Evolutionary conservation across 2,113 vertebrate genomes (phyloP).

Genomic region (Mugil cephalus): DNA sequence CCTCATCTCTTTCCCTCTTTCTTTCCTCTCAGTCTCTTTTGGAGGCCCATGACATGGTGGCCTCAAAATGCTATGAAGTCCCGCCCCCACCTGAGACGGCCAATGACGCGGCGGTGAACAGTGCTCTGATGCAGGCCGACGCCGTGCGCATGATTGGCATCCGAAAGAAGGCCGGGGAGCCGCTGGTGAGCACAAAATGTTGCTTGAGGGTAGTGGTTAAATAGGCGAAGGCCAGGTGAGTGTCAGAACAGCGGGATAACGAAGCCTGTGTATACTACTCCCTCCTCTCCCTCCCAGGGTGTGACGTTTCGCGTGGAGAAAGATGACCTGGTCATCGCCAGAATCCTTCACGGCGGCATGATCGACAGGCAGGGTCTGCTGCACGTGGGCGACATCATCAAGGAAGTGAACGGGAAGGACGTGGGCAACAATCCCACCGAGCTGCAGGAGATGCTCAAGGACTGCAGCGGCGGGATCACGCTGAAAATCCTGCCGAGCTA

Average conservation of each 20-base stretch:
- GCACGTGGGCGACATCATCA: constrained; percentile 97
- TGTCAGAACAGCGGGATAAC: not conserved
- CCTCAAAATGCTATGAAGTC: constrained; percentile 95
- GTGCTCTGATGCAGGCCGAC: constrained; percentile 92
- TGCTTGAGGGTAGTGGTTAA: not conserved
- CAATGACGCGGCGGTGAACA: constrained; percentile 86
- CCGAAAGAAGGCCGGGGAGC: constrained; percentile 96
- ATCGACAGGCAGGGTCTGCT: constrained; percentile 97
- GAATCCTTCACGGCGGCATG: constrained; percentile 97
- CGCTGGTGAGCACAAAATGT: constrained; percentile 86
- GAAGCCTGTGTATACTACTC: not conserved
- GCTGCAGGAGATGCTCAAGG: constrained; percentile 95
- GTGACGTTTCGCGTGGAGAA: constrained; percentile 97
- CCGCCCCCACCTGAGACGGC: constrained; percentile 89
- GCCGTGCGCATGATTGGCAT: constrained; percentile 99
- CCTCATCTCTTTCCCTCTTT: constrained; percentile 1
- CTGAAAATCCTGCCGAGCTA: constrained; percentile 98
- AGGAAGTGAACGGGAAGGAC: constrained; percentile 98
- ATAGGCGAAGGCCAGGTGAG: not conserved
- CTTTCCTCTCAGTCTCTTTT: constrained; percentile 88
- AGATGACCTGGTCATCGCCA: constrained; percentile 94
- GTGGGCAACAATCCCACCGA: constrained; percentile 96
- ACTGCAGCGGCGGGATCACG: constrained; percentile 94
- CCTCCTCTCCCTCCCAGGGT: constrained; percentile 84
- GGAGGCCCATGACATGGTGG: constrained; percentile 97